phyloP scores from a whole-genome alignment of 2,797 vertebrate genomes.

The Gymnoscopelus microlampas region DNA sequence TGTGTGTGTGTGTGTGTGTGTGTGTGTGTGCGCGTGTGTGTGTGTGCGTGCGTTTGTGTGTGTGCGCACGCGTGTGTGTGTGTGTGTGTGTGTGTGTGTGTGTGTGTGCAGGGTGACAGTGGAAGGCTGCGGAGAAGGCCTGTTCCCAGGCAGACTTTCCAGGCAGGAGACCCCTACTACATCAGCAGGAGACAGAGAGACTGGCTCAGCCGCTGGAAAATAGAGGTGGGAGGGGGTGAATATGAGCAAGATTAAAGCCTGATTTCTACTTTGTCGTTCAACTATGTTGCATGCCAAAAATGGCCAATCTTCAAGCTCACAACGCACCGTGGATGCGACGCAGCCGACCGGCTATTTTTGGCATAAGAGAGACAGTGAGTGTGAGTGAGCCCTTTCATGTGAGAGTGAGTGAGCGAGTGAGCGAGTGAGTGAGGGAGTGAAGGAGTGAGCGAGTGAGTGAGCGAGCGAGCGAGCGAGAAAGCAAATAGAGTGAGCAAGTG shows the following conservation, averaged over 20 bases:
- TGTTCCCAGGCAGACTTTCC: conserved; percentile 92
- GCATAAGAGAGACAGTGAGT: no score
- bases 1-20: conserved; percentile 18
- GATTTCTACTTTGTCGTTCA: no score
- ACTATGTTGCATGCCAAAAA: background rate
- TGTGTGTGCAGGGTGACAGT: conserved; percentile 83
- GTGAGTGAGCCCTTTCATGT: no score
- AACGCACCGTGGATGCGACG: no score
- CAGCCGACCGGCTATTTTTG: no score
- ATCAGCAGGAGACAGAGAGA: conserved; percentile 94
- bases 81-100: conserved; percentile 51
- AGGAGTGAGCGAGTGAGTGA: no score
- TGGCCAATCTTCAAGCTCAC: no score
- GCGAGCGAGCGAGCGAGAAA: no score
- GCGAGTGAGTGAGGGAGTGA: no score
- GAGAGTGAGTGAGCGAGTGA: no score
- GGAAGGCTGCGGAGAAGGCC: conserved; percentile 91
- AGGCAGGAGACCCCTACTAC: conserved; percentile 95
- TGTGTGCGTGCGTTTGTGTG: conserved; percentile 42
- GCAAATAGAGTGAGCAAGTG: no score
- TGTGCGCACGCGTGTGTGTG: conserved; percentile 54
- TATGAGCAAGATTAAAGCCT: background rate
- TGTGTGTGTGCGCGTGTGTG: conserved; percentile 36
- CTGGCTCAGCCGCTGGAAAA: conserved; percentile 93
- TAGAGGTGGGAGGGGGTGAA: conserved; percentile 85